Evolutionary conservation across 2,888 invertebrate genomes (phyloP).

Genomic region (Temnothorax rugatulus): DNA sequence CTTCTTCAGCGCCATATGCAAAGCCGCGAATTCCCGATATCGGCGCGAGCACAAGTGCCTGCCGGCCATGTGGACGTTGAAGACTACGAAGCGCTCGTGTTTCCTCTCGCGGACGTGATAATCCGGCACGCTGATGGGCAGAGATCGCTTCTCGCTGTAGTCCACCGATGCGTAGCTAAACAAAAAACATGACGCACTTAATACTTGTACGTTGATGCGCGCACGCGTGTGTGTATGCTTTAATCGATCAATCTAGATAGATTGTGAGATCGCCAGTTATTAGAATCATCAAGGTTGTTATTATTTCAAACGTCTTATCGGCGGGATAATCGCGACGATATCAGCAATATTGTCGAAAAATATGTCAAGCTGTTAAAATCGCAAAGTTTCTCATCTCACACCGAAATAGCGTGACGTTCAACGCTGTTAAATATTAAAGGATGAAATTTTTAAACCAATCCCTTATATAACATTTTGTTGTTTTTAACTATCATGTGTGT

Average conservation of each 20-base stretch:
- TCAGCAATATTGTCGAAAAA: neutral
- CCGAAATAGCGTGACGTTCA: neutral
- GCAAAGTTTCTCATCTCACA: neutral
- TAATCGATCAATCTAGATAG: slow-evolving; percentile 15
- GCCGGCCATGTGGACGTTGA: slow-evolving; percentile 99
- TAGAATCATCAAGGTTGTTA: neutral
- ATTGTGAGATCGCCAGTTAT: neutral
- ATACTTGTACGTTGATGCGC: neutral
- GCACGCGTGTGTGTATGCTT: neutral
- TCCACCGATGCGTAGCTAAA: slow-evolving; percentile 93
- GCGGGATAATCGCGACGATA: neutral
- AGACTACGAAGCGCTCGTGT: slow-evolving; percentile 97
- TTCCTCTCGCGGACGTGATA: slow-evolving; percentile 95
- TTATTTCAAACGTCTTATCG: slow-evolving; percentile 1
- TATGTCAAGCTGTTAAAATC: too few species aligned
- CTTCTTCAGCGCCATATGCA: slow-evolving; percentile 95
- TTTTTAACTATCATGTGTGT: too few species aligned
- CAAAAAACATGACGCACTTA: slow-evolving; percentile 25
- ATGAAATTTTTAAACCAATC: too few species aligned
- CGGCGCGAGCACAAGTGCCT: slow-evolving; percentile 98
- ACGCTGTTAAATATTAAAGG: too few species aligned
- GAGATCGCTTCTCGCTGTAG: slow-evolving; percentile 97
- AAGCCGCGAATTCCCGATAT: slow-evolving; percentile 97
- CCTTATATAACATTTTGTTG: too few species aligned
- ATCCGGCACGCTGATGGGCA: slow-evolving; percentile 97